These are phyloP conservation scores for Pseudopleuronectes americanus DNA, from an alignment of 2,797 vertebrate genomes.

Conservation along the genomic window DNA sequence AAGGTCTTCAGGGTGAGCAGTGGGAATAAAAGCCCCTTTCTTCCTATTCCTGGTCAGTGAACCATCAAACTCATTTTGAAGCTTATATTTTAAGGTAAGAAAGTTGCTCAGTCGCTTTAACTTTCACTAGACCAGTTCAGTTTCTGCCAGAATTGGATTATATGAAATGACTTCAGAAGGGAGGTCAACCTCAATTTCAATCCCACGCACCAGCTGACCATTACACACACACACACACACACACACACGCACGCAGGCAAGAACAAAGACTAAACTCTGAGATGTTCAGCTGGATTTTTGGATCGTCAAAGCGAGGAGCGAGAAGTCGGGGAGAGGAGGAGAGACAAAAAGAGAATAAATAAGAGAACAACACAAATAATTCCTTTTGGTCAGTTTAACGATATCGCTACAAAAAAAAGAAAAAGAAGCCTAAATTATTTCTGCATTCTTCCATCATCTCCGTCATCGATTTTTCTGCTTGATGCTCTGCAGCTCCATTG, in stretches of 20 bases:
- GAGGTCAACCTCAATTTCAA: neutral
- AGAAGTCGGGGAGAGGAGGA: neutral
- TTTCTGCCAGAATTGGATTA: slow-evolving; percentile 12
- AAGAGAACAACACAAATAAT: neutral
- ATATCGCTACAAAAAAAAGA: neutral
- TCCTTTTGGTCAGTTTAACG: neutral
- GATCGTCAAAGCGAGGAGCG: neutral
- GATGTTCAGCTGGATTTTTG: neutral
- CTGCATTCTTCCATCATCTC: slow-evolving; percentile 26
- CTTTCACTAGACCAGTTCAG: neutral
- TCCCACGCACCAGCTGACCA: neutral
- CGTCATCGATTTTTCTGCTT: slow-evolving; percentile 28
- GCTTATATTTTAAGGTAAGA: no score
- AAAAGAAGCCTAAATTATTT: slow-evolving; percentile 9
- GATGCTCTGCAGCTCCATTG: slow-evolving; percentile 33
- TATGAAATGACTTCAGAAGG: neutral
- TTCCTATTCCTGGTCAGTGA: no score
- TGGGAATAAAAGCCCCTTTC: no score
- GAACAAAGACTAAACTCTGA: slow-evolving; percentile 11
- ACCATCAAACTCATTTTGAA: no score
- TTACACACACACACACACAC: neutral
- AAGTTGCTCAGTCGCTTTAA: no score
- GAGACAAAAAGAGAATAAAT: slow-evolving; percentile 8
- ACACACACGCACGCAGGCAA: neutral
- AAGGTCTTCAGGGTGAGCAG: no score